Conservation (phyloP, 92 coral and sea anemone species). For the Virgularia gustaviana region DNA sequence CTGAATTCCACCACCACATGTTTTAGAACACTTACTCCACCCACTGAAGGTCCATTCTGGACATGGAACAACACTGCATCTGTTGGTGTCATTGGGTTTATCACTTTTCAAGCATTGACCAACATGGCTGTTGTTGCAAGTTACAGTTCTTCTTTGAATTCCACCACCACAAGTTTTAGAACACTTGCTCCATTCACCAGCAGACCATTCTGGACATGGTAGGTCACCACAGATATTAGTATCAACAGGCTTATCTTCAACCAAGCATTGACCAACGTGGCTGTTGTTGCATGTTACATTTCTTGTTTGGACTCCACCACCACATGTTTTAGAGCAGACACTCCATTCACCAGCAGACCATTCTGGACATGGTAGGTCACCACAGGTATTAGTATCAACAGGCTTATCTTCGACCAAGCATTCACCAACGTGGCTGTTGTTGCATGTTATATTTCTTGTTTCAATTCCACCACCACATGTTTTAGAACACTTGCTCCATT, state of each 20-base stretch:
- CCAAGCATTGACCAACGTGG: slow-evolving; percentile 53
- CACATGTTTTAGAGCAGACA: slow-evolving; percentile 48
- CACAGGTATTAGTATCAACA: slow-evolving; percentile 17
- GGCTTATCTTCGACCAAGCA: slow-evolving; percentile 20
- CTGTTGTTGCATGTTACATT: slow-evolving; percentile 45
- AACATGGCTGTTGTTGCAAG: slow-evolving; percentile 19
- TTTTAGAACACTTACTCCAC: slow-evolving; percentile 39
- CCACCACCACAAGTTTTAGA: slow-evolving; percentile 52
- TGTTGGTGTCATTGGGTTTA: not conserved
- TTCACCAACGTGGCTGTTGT: slow-evolving; percentile 39
- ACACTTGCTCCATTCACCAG: slow-evolving; percentile 34
- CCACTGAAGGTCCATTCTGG: slow-evolving; percentile 10
- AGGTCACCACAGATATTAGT: slow-evolving; percentile 35
- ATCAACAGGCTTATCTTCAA: slow-evolving; percentile 1
- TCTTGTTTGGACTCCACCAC: slow-evolving; percentile 50
- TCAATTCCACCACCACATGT: slow-evolving; percentile 54
- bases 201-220: slow-evolving; percentile 46
- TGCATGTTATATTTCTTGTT: slow-evolving; percentile 27
- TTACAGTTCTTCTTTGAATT: slow-evolving; percentile 21
- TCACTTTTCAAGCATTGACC: slow-evolving; percentile 18
- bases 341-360: slow-evolving; percentile 36
- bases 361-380: slow-evolving; percentile 33
- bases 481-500: slow-evolving; percentile 40
- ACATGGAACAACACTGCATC: slow-evolving; percentile 21
- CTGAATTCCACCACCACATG: slow-evolving; percentile 52